Evolutionary conservation across 2,888 invertebrate species (phyloP), one percentile per base, ranked within the genome.

Genomic region (Peribatodes rhomboidaria): DNA sequence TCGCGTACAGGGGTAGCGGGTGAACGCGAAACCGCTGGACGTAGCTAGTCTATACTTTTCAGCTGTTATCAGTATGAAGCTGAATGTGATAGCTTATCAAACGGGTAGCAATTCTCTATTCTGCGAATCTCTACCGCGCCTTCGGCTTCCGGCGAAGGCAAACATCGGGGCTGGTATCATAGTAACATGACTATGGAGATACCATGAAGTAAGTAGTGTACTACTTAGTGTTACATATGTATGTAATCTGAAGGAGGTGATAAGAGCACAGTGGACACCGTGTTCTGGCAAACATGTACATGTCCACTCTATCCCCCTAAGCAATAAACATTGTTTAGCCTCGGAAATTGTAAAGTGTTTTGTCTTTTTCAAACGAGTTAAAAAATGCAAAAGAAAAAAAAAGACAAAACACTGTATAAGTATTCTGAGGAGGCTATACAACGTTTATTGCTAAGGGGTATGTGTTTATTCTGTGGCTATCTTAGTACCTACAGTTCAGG

Each of bases 101-200:
- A 16, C 39, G 18, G 59, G 11, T 52, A 42, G 42, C 13, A 22
- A 22, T 13, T 31, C 31, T 20, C 44, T 39, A 33, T 33, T 47
- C 33, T n/a, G 49, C 47, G 52, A 44, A 44, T 46, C 47, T 39
- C 39, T n/a, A 44, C 52, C 62, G 56, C 52, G 49, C 56, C 56
- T 44, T 76, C 74, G 72, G 71, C 83, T 85, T 87, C 87, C 87
- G 85, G 81, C 73, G 78, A 69, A 70, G 69, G 73, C 78, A 83
- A 87, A 87, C 81, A 85, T 81, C 83, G 71, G 74, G 61, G 18
- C 67, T 60, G 55, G 72, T 82, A 82, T 79, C 77, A 39, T 68
- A 13, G 4, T 62, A 49, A 56, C 39, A 54, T 44, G 42, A 18
- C n/a, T 16, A 16, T 35, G 2, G 16, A 22, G 46, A 20, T 46